phyloP scores from a whole-genome alignment of 1,140 invertebrate genomes.

The Nasonia vitripennis region DNA sequence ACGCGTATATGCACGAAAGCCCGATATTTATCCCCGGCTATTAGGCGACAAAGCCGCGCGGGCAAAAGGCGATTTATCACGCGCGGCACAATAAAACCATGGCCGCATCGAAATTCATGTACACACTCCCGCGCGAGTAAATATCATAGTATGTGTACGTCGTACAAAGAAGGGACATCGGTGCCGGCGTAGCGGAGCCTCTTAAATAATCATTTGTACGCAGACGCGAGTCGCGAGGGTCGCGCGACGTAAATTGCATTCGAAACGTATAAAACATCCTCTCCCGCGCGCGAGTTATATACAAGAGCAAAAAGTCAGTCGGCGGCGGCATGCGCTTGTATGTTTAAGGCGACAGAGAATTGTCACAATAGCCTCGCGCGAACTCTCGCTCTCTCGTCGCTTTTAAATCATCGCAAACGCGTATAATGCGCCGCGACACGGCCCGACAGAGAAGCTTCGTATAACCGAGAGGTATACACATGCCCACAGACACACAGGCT shows the following conservation, averaged over 20 bases:
- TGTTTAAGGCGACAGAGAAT: slow-evolving; percentile 49
- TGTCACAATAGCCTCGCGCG: slow-evolving; percentile 47
- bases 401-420: slow-evolving; percentile 48
- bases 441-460: neutral
- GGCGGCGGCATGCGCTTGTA: slow-evolving; percentile 13
- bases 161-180: neutral
- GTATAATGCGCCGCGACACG: slow-evolving; percentile 15
- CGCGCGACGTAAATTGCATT: slow-evolving; percentile 47
- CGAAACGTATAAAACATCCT: slow-evolving; percentile 48
- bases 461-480: neutral
- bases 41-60: neutral
- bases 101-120: slow-evolving; percentile 3
- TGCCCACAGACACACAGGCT: neutral
- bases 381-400: slow-evolving; percentile 5
- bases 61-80: neutral
- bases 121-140: neutral
- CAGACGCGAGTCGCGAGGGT: neutral
- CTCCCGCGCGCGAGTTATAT: slow-evolving; percentile 19
- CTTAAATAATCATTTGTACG: slow-evolving; percentile 51
- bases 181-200: neutral
- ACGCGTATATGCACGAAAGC: neutral
- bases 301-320: neutral
- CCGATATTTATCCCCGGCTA: neutral
- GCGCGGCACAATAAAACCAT: neutral
- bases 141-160: slow-evolving; percentile 17